Evolutionary conservation across 1,140 invertebrate genomes (phyloP).

Genomic region (Camponotus pennsylvanicus): DNA sequence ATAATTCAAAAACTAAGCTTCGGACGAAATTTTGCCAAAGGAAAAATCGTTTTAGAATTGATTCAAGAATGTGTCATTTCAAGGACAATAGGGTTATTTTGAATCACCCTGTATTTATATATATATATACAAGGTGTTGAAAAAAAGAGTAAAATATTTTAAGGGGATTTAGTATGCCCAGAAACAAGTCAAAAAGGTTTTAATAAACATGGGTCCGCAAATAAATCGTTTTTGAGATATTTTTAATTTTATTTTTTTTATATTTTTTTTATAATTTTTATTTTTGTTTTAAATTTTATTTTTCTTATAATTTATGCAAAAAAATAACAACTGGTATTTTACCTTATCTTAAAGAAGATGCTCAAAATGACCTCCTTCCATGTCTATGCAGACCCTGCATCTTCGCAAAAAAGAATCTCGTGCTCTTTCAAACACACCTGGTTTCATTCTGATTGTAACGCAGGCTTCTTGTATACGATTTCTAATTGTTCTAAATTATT

Average conservation of each 20-base stretch:
- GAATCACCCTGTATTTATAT: too few relatives aligned
- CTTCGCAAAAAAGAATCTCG: background rate
- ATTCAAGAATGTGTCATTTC: too few relatives aligned
- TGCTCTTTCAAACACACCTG: background rate
- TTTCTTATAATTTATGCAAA: constrained; percentile 10
- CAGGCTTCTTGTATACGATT: background rate
- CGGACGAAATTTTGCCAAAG: too few relatives aligned
- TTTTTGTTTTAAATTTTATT: background rate
- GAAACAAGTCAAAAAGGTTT: too few relatives aligned
- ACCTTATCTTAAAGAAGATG: background rate
- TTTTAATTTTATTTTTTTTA: too few relatives aligned
- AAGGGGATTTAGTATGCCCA: background rate
- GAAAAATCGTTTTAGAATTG: too few relatives aligned
- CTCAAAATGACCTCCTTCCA: background rate
- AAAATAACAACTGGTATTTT: background rate
- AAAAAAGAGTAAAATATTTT: background rate
- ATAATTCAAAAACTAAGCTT: too few relatives aligned
- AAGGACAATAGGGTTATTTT: too few relatives aligned
- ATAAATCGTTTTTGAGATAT: too few relatives aligned
- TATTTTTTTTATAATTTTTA: too few relatives aligned
- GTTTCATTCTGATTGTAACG: background rate
- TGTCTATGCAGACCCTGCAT: background rate
- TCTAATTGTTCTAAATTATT: background rate
- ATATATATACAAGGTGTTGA: background rate
- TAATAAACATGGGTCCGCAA: too few relatives aligned